Evolutionary conservation across 2,888 invertebrate species (phyloP), one percentile per base, ranked within the genome.

Genomic region (Leptinotarsa haldemani): DNA sequence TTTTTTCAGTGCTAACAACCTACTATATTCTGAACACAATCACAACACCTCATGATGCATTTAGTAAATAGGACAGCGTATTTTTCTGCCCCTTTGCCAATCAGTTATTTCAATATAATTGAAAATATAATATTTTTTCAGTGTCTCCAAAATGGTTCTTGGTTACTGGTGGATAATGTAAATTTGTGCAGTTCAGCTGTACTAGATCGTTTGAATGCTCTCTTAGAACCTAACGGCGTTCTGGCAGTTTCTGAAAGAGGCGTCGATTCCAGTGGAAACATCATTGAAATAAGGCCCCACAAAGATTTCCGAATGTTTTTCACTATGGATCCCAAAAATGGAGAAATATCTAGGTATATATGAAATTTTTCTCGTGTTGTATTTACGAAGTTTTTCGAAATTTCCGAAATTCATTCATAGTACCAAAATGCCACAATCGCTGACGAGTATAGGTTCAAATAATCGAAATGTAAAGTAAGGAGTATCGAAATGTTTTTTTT

Each of bases 171-270:
- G 73, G 97, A 97, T 87, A 97, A 98, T 87, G 98, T 97, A 1
- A 98, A 99, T 88, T 91, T 98, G 70, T 98, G 98, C 85, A 97
- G 97, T 79, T 93, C 99, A 1, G 98, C 99, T 12, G 97, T 99
- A 13, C 88, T 99, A 81, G 99, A 99, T 87, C 92, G 99, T 79
- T 89, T 99, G 18, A 99, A 99, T 89, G 95, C 95, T 0, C 91
- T 99, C 12, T 90, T 99, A 82, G 99, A 99, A 88, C 96, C 97
- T 0, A 93, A 94, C 80, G 99, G 99, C 0, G 92, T 93, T 1
- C 89, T 99, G 5, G 93, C 93, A 70, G 92, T 99, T 73, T 95
- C 96, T 2, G 99, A 99, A 89, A 92, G 97, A 81, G 98, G 99
- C 4, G 94, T 95, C 40, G 90, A 90, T 74, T 87, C 90, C 13